Base-by-base conservation (phyloP, 2,113 vertebrate species). In the Falco punctatus region DNA sequence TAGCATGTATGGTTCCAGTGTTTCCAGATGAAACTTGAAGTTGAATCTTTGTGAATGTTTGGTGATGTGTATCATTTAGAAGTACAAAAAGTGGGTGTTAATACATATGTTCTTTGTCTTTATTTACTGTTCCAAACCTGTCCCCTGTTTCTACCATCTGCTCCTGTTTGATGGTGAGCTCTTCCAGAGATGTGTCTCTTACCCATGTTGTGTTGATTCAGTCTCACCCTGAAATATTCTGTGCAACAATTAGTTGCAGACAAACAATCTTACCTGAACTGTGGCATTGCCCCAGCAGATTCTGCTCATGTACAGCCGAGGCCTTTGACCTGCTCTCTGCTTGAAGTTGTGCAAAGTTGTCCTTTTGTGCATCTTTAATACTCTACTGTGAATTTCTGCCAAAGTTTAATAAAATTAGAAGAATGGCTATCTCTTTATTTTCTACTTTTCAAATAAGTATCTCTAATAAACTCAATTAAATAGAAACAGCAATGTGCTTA, bases 91-190 rank as follows among this genome's bases (percentile, higher is more conserved):
- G 6, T 30, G 10, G 1, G 3, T 65, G 26, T 72, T 77, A 40
- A 38, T 57, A 26, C 2, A 6, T 17, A 13, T 13, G 7, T 62
- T 28, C 40, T 46, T 72, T 75, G 21, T 58, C 51, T 95, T 81
- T 67, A n/a, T 79, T 86, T 89, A 20, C 14, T 57, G 17, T 71
- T 77, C 52, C 44, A 71, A 46, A 59, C 30, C 0, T 2, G 1
- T 1, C 15, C 9, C 19, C 5, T 13, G 2, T 8, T 6, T 77
- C 51, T 55, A 4, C 49, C 23, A n/a, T 67, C 13, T 0, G 0
- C 52, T 67, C 27, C 58, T 64, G 7, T 72, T 90, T 1, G 2
- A 21, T 30, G 30, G 20, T 49, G 57, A 79, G 73, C 22, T 69
- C 40, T 86, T 81, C 40, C 59, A 70, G 35, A 72, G 64, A 7